Evolutionary conservation across 2,113 vertebrate species (phyloP).

Genomic region (Oophaga pumilio): DNA sequence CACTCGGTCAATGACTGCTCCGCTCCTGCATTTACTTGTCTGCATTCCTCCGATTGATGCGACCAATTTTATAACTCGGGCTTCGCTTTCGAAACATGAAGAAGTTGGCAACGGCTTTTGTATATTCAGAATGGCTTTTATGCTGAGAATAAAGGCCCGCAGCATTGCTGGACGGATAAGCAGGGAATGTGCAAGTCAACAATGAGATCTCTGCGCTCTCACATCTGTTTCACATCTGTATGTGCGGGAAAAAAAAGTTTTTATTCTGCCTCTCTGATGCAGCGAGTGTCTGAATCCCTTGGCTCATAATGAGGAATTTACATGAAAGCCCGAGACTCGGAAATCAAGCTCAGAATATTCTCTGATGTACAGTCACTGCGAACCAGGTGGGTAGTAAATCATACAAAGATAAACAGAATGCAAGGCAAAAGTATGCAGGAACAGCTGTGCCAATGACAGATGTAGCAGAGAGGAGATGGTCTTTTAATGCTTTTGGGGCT

Average conservation of each 20-base stretch:
- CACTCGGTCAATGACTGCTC: neutral
- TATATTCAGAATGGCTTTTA: slow-evolving; percentile 40
- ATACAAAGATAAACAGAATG: neutral
- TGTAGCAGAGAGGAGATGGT: neutral
- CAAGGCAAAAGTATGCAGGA: neutral
- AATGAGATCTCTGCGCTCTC: neutral
- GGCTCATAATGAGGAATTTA: slow-evolving; percentile 35
- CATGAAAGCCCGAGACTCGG: slow-evolving; percentile 15
- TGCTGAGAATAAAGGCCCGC: neutral
- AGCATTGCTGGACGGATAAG: neutral
- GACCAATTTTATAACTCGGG: slow-evolving; percentile 5
- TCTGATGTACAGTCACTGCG: neutral
- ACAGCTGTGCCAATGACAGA: neutral
- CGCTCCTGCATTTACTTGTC: neutral
- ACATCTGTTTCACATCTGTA: slow-evolving; percentile 49
- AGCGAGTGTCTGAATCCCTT: neutral
- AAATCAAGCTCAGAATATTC: neutral
- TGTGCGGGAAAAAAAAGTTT: neutral
- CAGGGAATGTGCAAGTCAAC: neutral
- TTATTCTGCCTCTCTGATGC: slow-evolving; percentile 15
- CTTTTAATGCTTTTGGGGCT: neutral
- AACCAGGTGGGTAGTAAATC: slow-evolving; percentile 21
- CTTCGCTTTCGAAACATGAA: slow-evolving; percentile 16
- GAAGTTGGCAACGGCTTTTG: neutral
- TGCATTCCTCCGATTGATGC: neutral